Evolutionary conservation across 2,888 invertebrate genomes (phyloP).

Genomic region (Lasioglossum pauxillum): DNA sequence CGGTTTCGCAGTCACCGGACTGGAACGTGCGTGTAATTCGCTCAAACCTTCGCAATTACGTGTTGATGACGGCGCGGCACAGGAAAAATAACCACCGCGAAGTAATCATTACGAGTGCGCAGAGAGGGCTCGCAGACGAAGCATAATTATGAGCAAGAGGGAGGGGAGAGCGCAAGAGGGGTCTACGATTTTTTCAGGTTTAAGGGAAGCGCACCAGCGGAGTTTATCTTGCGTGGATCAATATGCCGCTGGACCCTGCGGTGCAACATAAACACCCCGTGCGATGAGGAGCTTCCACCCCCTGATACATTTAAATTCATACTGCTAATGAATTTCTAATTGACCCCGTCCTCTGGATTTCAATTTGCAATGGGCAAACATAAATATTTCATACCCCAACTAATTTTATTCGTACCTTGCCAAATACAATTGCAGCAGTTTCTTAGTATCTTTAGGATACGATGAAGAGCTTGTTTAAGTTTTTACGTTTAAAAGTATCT

Average conservation of each 20-base stretch:
- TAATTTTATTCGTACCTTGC: neutral
- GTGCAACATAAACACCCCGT: slow-evolving; percentile 20
- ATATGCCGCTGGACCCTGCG: slow-evolving; percentile 44
- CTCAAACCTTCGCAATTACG: slow-evolving; percentile 31
- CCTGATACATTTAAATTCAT: slow-evolving; percentile 3
- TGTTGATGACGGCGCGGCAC: slow-evolving; percentile 8
- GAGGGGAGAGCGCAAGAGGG: slow-evolving; percentile 52
- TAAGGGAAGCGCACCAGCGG: slow-evolving; percentile 30
- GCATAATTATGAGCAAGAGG: slow-evolving; percentile 65
- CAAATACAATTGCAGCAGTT: neutral
- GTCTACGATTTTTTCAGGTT: slow-evolving; percentile 58
- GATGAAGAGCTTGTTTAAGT: neutral
- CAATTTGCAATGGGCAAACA: neutral
- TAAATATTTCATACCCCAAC: neutral
- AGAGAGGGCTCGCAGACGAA: slow-evolving; percentile 58
- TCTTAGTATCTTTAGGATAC: neutral
- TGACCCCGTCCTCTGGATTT: neutral
- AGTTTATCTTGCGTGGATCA: slow-evolving; percentile 60
- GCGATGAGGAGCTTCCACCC: neutral
- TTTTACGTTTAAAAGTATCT: neutral
- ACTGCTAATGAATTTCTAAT: neutral
- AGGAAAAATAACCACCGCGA: neutral
- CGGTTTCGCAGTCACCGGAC: slow-evolving; percentile 18
- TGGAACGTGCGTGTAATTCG: slow-evolving; percentile 37
- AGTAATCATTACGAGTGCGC: slow-evolving; percentile 56